Base-by-base conservation (phyloP, 1,140 invertebrate species). In the Vanessa atalanta region DNA sequence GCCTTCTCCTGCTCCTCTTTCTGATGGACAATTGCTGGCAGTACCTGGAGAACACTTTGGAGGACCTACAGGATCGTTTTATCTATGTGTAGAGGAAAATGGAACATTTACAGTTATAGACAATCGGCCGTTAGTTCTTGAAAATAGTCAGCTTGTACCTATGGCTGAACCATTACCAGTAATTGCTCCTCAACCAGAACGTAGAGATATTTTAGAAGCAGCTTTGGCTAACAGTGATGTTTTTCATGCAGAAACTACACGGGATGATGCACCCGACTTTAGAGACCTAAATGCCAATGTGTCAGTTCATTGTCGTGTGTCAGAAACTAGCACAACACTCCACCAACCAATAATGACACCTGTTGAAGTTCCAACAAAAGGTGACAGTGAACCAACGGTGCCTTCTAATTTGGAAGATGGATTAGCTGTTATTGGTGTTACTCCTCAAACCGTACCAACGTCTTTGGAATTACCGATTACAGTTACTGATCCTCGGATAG, bases 301-400 rank as follows among this genome's bases (percentile, higher is more conserved):
- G 9, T 91, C 93, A 0, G 92, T 92, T 5, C 91, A 92, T 57
- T 93, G 93, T 70, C 93, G 94, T 53, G 95, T 96, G 0, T 93
- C 95, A 1, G 96, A 96, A 83, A 97, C 96, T 0, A 96, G 95
- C 55, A 93, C 94, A 0, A 95, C 96, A 2, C 89, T 97, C 13
- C 95, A 96, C 85, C 96, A 96, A 83, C 96, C 96, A 0, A 97
- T 97, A 11, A 97, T 97, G 96, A 96, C 96, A 0, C 95, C 96
- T 0, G 86, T 96, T 13, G 96, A 97, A 85, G 94, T 95, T 7
- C 96, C 96, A 0, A 94, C 94, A 26, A 95, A 93, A 70, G 91
- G 93, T 13, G 93, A 94, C 65, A 81, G 75, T 15, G 87, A 89
- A 69, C 87, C 87, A 2, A 94, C 85, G 0, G 94, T 84, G 83